Evolutionary conservation across 2,113 vertebrate genomes (phyloP).

Genomic region (Alethe castanea): DNA sequence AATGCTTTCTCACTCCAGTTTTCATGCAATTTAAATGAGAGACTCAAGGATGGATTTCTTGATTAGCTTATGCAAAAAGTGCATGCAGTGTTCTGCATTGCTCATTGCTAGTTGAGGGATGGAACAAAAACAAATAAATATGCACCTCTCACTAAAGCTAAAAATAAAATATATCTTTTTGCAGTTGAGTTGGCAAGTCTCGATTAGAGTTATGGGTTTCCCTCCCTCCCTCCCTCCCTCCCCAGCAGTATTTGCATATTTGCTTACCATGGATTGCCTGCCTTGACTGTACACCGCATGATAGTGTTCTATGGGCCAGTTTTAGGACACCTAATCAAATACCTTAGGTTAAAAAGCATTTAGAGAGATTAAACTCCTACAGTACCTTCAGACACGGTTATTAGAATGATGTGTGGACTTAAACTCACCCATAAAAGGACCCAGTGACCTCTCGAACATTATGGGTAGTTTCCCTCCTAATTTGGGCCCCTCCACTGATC

Average conservation of each 20-base stretch:
- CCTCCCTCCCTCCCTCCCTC: not conserved
- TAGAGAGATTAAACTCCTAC: not conserved
- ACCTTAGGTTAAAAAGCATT: not conserved
- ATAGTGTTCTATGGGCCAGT: not conserved
- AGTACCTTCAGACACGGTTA: not conserved
- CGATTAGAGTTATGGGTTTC: not conserved
- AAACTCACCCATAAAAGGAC: fast-evolving
- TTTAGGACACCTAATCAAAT: not conserved
- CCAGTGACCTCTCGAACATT: not conserved
- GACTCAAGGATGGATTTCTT: not conserved
- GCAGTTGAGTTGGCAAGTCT: not conserved
- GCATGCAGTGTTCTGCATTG: not conserved
- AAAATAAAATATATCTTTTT: not conserved
- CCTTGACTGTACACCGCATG: not conserved
- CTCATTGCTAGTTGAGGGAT: not conserved
- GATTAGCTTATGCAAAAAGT: constrained; percentile 20
- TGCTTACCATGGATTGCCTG: not conserved
- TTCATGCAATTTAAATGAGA: constrained; percentile 37
- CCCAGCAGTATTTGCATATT: not conserved
- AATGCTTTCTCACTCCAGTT: not conserved
- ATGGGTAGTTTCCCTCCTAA: not conserved
- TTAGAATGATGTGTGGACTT: not conserved
- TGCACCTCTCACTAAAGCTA: not conserved
- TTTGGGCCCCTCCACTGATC: not conserved
- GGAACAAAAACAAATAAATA: not conserved